Evolutionary conservation across 37 sponge, comb jelly and placozoan species (phyloP).

Genomic region (Corticium candelabrum): DNA sequence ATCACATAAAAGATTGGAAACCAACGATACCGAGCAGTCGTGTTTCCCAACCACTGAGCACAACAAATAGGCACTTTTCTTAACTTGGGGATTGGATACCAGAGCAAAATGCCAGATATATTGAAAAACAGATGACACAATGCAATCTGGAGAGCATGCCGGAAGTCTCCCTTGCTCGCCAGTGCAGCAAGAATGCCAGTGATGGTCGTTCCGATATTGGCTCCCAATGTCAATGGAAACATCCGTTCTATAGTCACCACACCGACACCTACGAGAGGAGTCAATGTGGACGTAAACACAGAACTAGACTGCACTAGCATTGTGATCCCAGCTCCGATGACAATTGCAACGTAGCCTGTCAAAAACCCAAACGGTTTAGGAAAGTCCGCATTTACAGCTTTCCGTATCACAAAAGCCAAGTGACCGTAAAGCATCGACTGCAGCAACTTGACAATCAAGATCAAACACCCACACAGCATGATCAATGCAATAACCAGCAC

Average conservation of each 20-base stretch:
- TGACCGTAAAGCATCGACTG: slow-evolving; percentile 24
- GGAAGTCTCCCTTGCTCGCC: neutral
- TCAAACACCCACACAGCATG: slow-evolving; percentile 24
- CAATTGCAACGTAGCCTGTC: slow-evolving; percentile 34
- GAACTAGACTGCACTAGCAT: slow-evolving; percentile 32
- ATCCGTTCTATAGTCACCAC: slow-evolving; percentile 32
- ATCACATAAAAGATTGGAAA: slow-evolving; percentile 29
- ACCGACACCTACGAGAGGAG: slow-evolving; percentile 37
- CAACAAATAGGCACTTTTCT: slow-evolving; percentile 9
- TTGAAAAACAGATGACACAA: slow-evolving; percentile 39
- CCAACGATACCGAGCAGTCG: slow-evolving; percentile 35
- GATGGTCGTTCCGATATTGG: slow-evolving; percentile 34
- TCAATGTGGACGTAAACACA: slow-evolving; percentile 34
- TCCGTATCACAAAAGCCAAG: slow-evolving; percentile 25
- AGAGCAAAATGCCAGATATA: slow-evolving; percentile 27
- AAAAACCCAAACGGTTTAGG: slow-evolving; percentile 16
- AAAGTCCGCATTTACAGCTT: slow-evolving; percentile 29
- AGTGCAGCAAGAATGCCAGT: slow-evolving; percentile 34
- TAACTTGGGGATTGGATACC: slow-evolving; percentile 27
- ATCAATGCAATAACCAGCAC: slow-evolving; percentile 15
- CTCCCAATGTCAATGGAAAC: slow-evolving; percentile 33
- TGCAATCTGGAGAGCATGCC: neutral
- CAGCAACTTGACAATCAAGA: slow-evolving; percentile 21
- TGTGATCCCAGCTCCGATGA: slow-evolving; percentile 30
- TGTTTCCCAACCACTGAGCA: slow-evolving; percentile 25